Evolutionary conservation across 64 coral and sea anemone species (phyloP).

Genomic region (Montipora efflorescens): DNA sequence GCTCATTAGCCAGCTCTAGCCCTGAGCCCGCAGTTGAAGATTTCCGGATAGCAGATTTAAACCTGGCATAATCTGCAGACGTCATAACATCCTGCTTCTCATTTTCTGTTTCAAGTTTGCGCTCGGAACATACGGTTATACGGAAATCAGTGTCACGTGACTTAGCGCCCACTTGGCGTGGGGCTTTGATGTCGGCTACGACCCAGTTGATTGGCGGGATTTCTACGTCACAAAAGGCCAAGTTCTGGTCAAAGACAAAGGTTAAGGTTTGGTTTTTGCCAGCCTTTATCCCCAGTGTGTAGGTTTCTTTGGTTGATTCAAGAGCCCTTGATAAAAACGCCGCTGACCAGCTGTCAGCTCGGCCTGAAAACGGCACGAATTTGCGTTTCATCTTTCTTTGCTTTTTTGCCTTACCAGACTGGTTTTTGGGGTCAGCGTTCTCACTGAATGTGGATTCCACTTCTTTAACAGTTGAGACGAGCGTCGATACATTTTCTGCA

Average conservation of each 20-base stretch:
- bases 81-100: conserved; percentile 27
- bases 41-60: conserved; percentile 16
- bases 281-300: conserved; percentile 66
- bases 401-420: neutral
- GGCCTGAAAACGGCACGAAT: conserved; percentile 1
- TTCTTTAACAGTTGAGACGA: neutral
- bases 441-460: conserved; percentile 45
- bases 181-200: conserved; percentile 63
- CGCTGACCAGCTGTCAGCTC: neutral
- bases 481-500: conserved; percentile 20
- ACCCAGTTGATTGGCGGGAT: conserved; percentile 87
- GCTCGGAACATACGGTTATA: conserved; percentile 47
- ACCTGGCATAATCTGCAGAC: conserved; percentile 50
- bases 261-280: conserved; percentile 55
- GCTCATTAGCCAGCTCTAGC: conserved; percentile 22
- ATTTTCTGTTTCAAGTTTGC: conserved; percentile 33
- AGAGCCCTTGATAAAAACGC: neutral
- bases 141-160: conserved; percentile 74
- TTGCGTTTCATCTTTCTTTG: neutral
- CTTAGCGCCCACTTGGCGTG: neutral
- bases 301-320: neutral
- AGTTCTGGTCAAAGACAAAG: conserved; percentile 48
- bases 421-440: conserved; percentile 53
- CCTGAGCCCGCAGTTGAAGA: neutral
- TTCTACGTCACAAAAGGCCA: conserved; percentile 59